Evolutionary conservation across 2,888 invertebrate genomes (phyloP).

Genomic region (Geophilus truncorum): DNA sequence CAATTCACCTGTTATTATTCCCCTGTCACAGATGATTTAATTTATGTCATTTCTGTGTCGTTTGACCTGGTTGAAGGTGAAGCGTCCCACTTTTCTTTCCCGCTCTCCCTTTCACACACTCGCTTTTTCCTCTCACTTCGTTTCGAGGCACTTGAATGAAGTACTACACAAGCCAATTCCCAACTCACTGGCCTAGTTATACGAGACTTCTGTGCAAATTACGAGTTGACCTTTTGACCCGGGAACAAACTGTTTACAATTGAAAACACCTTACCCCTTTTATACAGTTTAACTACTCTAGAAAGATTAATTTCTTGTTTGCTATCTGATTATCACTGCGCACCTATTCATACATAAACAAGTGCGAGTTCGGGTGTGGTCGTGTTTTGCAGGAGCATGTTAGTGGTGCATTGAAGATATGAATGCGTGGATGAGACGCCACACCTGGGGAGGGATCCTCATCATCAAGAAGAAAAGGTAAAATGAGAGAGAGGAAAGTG

Average conservation of each 20-base stretch:
- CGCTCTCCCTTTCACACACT: neutral
- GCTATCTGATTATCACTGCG: neutral
- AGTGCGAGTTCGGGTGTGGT: neutral
- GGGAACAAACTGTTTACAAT: neutral
- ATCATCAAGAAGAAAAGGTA: slow-evolving; percentile 2
- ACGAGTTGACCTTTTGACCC: neutral
- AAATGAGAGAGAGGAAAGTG: neutral
- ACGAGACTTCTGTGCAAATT: neutral
- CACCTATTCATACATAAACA: neutral
- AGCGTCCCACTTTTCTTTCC: neutral
- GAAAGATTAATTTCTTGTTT: neutral
- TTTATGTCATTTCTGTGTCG: neutral
- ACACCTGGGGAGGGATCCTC: slow-evolving; percentile 2
- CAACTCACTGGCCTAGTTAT: neutral
- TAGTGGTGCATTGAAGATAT: neutral
- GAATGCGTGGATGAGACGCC: neutral
- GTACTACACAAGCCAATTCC: neutral
- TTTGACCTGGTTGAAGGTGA: neutral
- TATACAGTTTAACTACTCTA: neutral
- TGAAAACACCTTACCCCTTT: neutral
- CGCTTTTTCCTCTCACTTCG: neutral
- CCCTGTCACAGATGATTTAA: neutral
- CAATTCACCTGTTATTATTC: neutral
- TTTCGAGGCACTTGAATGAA: neutral
- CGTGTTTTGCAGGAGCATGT: neutral